Evolutionary conservation across 2,113 vertebrate species (phyloP), one percentile per base, ranked within the genome.

Genomic region (Oreochromis aureus): DNA sequence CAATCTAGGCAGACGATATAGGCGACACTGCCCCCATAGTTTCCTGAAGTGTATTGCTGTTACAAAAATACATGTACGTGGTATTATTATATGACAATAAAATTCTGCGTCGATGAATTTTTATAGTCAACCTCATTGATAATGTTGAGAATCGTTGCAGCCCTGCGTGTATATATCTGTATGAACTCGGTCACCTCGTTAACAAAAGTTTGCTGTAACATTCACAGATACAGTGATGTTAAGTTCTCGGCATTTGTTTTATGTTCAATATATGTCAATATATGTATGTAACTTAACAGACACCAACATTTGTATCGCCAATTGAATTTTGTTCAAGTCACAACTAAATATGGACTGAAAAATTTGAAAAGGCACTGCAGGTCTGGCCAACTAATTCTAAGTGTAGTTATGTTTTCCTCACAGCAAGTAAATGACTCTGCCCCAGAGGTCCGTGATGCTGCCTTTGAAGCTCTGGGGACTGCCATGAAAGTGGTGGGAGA

Each of bases 341-440:
- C 59, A 30, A 63, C 32, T 63, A n/a, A 36, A 63, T 63, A 63
- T 36, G 58, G 58, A 66, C 36, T 36, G 32, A 36, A 66, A 66
- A n/a, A 12, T 36, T 12, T 36, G 18, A 66, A 36, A 66, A 66
- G 4, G 61, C 61, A 8, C 19, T 4, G n/a, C 6, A 66, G 11
- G 34, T n/a, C 6, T 66, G 19, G 10, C 61, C n/a, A 66, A 22
- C 8, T 76, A 30, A 30, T 76, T 76, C 24, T 30, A 76, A 51
- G 24, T 76, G 6, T 19, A 48, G 2, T 16, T 7, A 7, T 30
- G 15, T 51, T 76, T 76, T 76, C 24, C 44, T 66, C 7, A 22
- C 88, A 99, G 99, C 99, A 99, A 96, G 98, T 99, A 91, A 99
- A 98, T 82, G 99, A 99, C 94, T 99, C 98, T 53, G 98, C 99